Evolutionary conservation across 2,113 vertebrate species (phyloP).

Genomic region (Notechis scutatus): DNA sequence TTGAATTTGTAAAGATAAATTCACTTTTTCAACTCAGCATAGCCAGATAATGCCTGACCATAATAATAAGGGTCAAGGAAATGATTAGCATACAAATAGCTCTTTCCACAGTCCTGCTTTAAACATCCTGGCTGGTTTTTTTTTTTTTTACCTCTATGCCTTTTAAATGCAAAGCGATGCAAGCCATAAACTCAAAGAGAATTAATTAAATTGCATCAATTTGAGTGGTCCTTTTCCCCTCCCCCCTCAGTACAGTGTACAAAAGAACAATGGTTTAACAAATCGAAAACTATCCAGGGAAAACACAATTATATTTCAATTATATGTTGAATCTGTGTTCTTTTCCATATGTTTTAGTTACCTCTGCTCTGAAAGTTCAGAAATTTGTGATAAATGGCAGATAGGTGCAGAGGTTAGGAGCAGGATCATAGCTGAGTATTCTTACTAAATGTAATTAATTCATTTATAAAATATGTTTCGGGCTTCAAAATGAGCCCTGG

Average conservation of each 20-base stretch:
- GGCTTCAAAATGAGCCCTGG: background rate
- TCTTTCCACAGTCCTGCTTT: slow-evolving; percentile 4
- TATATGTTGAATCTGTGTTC: no score
- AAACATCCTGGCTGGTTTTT: background rate
- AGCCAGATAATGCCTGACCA: background rate
- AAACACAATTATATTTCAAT: background rate
- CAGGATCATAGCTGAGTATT: background rate
- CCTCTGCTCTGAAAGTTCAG: no score
- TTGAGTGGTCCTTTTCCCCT: background rate
- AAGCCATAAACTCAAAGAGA: background rate
- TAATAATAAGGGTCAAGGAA: background rate
- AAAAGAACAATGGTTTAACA: background rate
- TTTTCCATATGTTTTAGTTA: background rate
- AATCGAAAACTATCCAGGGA: no score
- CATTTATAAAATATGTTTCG: background rate
- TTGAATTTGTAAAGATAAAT: background rate
- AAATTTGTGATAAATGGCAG: background rate
- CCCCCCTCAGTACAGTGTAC: background rate
- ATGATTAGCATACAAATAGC: background rate
- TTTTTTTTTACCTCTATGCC: background rate
- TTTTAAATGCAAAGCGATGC: background rate
- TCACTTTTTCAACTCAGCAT: background rate
- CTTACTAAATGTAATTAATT: background rate
- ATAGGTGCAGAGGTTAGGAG: background rate
- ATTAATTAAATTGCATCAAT: background rate